These are phyloP conservation scores for Meandrusa payeni DNA, from an alignment of 2,888 invertebrate genomes.

Conservation along the genomic window DNA sequence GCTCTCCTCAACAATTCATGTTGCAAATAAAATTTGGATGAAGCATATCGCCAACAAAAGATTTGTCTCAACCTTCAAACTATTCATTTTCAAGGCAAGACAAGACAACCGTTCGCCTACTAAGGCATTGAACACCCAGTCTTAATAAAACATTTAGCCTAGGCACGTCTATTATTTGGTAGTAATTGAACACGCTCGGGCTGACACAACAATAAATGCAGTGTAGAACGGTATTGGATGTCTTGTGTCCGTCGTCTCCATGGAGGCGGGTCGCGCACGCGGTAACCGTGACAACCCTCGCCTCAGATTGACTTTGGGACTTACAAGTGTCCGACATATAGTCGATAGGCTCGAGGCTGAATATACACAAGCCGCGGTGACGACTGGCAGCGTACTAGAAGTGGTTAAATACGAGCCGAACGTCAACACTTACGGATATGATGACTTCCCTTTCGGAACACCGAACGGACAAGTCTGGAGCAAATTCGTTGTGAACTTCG, in stretches of 20 bases:
- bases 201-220: conserved; percentile 48
- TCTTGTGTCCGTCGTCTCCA: conserved; percentile 61
- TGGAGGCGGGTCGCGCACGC: conserved; percentile 65
- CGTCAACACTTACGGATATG: conserved; percentile 49
- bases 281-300: conserved; percentile 65
- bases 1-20: too few relatives aligned
- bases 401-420: conserved; percentile 61
- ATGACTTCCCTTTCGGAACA: conserved; percentile 62
- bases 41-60: conserved; percentile 5
- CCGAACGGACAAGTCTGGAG: conserved; percentile 63
- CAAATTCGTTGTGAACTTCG: conserved; percentile 51
- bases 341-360: conserved; percentile 70
- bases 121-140: conserved; percentile 50
- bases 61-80: conserved; percentile 39
- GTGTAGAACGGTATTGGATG: conserved; percentile 45
- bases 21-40: too few relatives aligned
- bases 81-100: conserved; percentile 40
- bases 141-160: conserved; percentile 42
- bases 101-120: conserved; percentile 32
- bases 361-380: conserved; percentile 54
- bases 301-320: conserved; percentile 59
- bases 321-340: conserved; percentile 73
- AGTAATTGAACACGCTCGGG: conserved; percentile 51
- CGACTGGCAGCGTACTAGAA: conserved; percentile 43
- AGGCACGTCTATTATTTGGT: conserved; percentile 46